Evolutionary conservation across 1,140 invertebrate species (phyloP).

Genomic region (Pissodes strobi): DNA sequence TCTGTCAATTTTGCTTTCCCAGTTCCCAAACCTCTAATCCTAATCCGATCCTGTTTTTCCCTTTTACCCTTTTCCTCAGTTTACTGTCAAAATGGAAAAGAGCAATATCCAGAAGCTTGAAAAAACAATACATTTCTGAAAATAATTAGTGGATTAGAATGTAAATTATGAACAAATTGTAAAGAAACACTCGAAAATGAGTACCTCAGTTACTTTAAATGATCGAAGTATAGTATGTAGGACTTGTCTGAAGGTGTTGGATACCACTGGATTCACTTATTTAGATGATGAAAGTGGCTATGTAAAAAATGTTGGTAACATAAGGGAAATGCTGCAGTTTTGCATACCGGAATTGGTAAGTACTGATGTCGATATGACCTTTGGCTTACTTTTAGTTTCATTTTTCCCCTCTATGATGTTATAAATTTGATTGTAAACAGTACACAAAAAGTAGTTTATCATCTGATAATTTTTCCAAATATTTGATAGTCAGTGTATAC

Average conservation of each 20-base stretch:
- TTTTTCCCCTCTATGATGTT: no score
- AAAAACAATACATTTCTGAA: not conserved
- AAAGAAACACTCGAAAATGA: constrained; percentile 17
- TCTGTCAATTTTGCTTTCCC: no score
- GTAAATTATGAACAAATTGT: not conserved
- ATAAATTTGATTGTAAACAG: no score
- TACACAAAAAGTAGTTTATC: no score
- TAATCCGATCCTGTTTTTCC: no score
- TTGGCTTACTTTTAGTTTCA: no score
- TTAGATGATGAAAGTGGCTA: constrained; percentile 36
- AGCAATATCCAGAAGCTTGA: not conserved
- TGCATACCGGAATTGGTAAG: constrained; percentile 40
- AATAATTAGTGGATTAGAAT: not conserved
- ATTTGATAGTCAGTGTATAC: no score
- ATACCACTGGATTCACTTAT: constrained; percentile 29
- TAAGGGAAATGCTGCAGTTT: constrained; percentile 39
- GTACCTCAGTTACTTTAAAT: not conserved
- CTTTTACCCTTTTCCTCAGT: no score
- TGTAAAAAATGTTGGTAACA: constrained; percentile 29
- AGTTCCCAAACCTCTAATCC: no score
- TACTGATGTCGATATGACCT: no score
- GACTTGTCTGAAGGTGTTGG: constrained; percentile 35
- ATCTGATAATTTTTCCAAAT: no score
- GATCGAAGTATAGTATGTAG: constrained; percentile 32
- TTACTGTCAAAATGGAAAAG: constrained; percentile 4